Percentiles rank a stretch among this genome's conserved stretches.
phyloP scores from a whole-genome alignment of 2,888 invertebrate genomes.

The Ethmia dodecea region DNA sequence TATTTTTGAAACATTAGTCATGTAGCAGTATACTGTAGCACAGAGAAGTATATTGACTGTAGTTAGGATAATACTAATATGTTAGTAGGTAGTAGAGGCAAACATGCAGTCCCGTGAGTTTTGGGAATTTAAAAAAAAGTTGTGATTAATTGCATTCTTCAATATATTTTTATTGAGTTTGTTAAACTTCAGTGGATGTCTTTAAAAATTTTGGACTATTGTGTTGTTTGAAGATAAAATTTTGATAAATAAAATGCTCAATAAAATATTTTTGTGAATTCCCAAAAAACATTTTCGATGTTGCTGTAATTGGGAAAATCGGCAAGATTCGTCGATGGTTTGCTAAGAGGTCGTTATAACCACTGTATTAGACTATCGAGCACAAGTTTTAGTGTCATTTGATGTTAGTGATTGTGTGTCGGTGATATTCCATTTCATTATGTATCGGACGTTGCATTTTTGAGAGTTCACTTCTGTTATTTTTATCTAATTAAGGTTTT shows the following conservation, averaged over 20 bases:
- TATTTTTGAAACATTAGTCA: conserved; percentile 59
- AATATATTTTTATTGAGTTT: too few species aligned
- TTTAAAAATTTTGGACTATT: too few species aligned
- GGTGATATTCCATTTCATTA: neutral
- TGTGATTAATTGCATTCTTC: too few species aligned
- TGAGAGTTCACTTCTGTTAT: neutral
- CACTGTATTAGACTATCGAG: conserved; percentile 9
- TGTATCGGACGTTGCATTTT: neutral
- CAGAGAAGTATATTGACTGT: conserved; percentile 16
- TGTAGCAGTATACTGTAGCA: conserved; percentile 37
- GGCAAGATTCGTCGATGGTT: too few species aligned
- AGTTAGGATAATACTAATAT: conserved; percentile 46
- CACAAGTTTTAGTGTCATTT: conserved; percentile 34
- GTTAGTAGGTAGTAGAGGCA: neutral
- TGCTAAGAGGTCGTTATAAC: too few species aligned
- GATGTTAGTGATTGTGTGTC: conserved; percentile 30
- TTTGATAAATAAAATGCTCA: too few species aligned
- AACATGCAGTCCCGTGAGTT: conserved; percentile 6
- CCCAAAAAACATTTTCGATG: too few species aligned
- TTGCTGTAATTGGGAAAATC: too few species aligned
- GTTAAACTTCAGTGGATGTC: too few species aligned
- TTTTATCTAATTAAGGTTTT: neutral
- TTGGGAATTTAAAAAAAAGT: conserved; percentile 19
- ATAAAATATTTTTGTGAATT: too few species aligned
- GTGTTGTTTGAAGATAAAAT: too few species aligned